A percentile compares a stretch with the other conserved stretches of the same genome.
phyloP scores from a whole-genome alignment of 1,140 invertebrate species.

The Calliopsis andreniformis region DNA sequence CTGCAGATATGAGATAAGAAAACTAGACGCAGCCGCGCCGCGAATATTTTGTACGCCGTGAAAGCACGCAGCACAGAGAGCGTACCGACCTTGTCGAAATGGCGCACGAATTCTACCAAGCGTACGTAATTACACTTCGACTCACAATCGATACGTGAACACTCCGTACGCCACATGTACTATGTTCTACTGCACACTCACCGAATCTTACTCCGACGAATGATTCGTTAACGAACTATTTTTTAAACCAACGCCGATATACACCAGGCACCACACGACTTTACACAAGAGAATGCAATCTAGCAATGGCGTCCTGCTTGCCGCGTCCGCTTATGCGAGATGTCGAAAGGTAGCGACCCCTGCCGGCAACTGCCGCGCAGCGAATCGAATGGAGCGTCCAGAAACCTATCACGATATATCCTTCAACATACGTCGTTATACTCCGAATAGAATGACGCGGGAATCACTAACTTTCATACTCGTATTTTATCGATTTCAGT shows the following conservation, averaged over 20 bases:
- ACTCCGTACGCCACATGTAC: neutral
- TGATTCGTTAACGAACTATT: constrained; percentile 1
- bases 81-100: constrained; percentile 54
- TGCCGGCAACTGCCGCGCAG: neutral
- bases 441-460: neutral
- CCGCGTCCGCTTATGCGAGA: constrained; percentile 38
- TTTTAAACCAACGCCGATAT: neutral
- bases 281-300: constrained; percentile 36
- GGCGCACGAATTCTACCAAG: constrained; percentile 34
- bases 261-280: neutral
- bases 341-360: constrained; percentile 2
- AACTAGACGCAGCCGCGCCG: neutral
- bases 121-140: neutral
- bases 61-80: constrained; percentile 42
- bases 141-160: neutral
- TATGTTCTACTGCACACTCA: neutral
- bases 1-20: neutral
- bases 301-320: constrained; percentile 56
- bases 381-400: constrained; percentile 13
- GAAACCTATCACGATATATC: constrained; percentile 23
- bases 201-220: neutral
- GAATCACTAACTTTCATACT: neutral
- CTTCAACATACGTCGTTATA: neutral
- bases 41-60: constrained; percentile 3
- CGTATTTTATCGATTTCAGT: neutral